A percentile compares a stretch with the other conserved stretches of the same genome.
Evolutionary conservation across 2,113 vertebrate genomes (phyloP).

Genomic region (Daubentonia madagascariensis): DNA sequence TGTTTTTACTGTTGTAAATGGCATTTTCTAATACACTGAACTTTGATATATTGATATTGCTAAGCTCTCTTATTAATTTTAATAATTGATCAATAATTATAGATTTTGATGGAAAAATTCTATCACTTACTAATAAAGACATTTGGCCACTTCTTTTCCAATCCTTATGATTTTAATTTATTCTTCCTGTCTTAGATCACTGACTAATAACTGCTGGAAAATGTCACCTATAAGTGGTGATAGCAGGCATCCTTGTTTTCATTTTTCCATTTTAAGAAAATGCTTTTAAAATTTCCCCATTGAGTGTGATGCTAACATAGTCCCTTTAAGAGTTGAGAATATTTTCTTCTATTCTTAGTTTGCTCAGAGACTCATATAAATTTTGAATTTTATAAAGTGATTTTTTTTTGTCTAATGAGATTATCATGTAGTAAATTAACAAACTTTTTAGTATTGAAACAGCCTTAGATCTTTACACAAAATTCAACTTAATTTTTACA

Average conservation of each 20-base stretch:
- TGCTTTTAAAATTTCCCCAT: neutral
- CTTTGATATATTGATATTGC: neutral
- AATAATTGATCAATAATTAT: neutral
- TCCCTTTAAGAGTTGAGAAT: neutral
- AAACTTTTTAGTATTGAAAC: neutral
- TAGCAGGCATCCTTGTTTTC: neutral
- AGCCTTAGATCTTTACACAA: neutral
- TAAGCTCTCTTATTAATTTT: neutral
- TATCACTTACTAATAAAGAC: neutral
- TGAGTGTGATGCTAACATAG: neutral
- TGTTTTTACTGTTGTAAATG: neutral
- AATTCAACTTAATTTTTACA: neutral
- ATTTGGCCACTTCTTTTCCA: neutral
- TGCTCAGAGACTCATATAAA: neutral
- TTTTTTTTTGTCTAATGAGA: neutral
- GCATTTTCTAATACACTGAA: neutral
- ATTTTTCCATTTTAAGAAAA: constrained; percentile 20
- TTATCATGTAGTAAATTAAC: neutral
- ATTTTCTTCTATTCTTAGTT: neutral
- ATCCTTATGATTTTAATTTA: neutral
- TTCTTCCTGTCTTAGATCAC: neutral
- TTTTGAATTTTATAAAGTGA: neutral
- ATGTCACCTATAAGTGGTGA: neutral
- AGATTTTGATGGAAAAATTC: neutral
- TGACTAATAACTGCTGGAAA: neutral